Conservation (phyloP, 2,113 vertebrate species). For the Caretta caretta region DNA sequence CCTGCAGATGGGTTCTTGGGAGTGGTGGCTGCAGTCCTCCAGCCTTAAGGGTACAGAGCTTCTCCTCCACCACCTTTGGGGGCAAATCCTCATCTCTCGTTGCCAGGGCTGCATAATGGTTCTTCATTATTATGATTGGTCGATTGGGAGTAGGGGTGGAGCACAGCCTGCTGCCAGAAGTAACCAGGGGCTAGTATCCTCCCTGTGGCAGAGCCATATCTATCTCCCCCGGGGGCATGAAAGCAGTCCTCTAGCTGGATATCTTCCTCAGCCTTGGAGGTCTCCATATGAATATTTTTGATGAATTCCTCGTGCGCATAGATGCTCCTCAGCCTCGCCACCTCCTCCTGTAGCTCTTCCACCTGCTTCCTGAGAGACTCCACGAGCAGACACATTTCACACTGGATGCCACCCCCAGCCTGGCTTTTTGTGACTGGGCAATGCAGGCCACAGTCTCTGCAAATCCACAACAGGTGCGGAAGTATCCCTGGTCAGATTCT, state of each 20-base stretch:
- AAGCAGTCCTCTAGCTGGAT: not conserved
- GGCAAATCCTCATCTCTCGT: no score
- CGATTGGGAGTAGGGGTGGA: no score
- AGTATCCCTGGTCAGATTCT: not conserved
- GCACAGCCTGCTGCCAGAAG: no score
- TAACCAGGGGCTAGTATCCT: no score
- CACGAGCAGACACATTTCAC: not conserved
- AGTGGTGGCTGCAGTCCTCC: no score
- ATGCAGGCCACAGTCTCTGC: not conserved
- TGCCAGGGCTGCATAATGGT: no score
- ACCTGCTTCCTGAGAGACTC: not conserved
- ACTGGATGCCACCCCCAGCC: no score
- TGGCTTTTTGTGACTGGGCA: not conserved
- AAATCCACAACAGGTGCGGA: not conserved
- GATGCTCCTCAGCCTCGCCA: not conserved
- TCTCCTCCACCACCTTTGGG: no score
- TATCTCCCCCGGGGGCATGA: not conserved
- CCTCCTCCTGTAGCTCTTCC: not conserved
- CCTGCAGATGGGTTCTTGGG: no score
- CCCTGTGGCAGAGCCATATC: no score
- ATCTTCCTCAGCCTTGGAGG: not conserved
- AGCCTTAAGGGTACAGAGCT: no score
- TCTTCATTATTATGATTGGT: no score
- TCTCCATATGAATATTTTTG: not conserved
- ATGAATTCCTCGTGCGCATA: not conserved